These are phyloP conservation scores for Lepidurus apus DNA, from an alignment of 1,140 invertebrate genomes.

Conservation along the genomic window DNA sequence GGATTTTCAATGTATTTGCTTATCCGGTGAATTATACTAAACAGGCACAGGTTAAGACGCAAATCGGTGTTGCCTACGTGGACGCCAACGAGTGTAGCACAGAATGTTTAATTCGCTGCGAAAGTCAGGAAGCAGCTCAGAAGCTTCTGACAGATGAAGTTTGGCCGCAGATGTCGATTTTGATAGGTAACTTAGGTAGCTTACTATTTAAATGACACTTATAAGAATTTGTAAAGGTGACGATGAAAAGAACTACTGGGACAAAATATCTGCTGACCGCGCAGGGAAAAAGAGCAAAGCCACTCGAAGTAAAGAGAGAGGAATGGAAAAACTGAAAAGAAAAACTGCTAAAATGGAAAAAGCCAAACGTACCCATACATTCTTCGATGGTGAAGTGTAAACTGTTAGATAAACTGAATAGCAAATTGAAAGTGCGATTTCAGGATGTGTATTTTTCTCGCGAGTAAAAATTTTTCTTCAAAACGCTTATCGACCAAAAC, in stretches of 20 bases:
- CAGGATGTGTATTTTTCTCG: not conserved
- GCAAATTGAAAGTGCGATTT: not conserved
- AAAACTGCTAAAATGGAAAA: slow-evolving; percentile 23
- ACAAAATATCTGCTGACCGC: slow-evolving; percentile 56
- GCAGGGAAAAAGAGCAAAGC: slow-evolving; percentile 54
- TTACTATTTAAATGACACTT: not conserved
- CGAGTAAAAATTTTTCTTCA: not conserved
- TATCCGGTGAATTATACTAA: slow-evolving; percentile 35
- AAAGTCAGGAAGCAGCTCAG: slow-evolving; percentile 51
- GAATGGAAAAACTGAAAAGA: slow-evolving; percentile 53
- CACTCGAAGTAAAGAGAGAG: slow-evolving; percentile 51
- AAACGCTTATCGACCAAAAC: slow-evolving; percentile 15
- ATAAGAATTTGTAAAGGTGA: slow-evolving; percentile 45
- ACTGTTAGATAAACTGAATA: not conserved
- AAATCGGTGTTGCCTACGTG: slow-evolving; percentile 38
- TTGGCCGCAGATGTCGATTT: slow-evolving; percentile 42
- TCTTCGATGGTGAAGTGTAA: not conserved
- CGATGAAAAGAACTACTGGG: slow-evolving; percentile 59
- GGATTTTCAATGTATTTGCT: slow-evolving; percentile 2
- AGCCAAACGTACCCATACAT: not conserved
- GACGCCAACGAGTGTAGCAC: slow-evolving; percentile 31
- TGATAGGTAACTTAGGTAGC: slow-evolving; percentile 43
- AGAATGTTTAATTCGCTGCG: slow-evolving; percentile 32
- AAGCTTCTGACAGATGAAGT: slow-evolving; percentile 44
- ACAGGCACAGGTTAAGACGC: slow-evolving; percentile 44